Percentiles rank a stretch among this genome's conserved stretches.
These are phyloP conservation scores for Danionella dracula DNA, from an alignment of 2,797 vertebrate genomes.

Conservation along the genomic window DNA sequence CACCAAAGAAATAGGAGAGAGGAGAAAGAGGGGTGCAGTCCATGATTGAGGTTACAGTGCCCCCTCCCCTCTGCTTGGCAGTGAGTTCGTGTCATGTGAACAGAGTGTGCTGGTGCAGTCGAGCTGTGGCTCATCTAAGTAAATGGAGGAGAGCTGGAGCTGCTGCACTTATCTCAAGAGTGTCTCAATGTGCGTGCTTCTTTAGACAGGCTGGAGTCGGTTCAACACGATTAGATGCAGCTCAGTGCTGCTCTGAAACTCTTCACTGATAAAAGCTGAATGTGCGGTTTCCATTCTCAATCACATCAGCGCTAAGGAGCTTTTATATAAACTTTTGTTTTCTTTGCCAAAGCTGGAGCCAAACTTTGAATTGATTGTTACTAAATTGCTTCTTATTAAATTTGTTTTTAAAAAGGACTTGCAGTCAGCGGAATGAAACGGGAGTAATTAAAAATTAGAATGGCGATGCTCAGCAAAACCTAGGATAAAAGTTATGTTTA, in stretches of 20 bases:
- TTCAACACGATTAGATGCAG: slow-evolving; percentile 34
- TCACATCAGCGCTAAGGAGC: neutral
- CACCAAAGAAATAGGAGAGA: neutral
- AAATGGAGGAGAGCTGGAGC: slow-evolving; percentile 34
- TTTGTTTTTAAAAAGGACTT: neutral
- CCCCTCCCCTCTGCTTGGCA: slow-evolving; percentile 45
- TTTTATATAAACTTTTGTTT: neutral
- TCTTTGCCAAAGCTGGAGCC: neutral
- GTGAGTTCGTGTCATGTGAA: slow-evolving; percentile 60
- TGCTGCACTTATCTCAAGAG: slow-evolving; percentile 38
- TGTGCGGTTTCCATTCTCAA: slow-evolving; percentile 34
- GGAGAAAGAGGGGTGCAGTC: slow-evolving; percentile 42
- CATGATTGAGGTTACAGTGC: slow-evolving; percentile 37
- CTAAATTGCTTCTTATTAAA: neutral
- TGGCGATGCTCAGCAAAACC: no score
- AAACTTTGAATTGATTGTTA: neutral
- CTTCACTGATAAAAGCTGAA: slow-evolving; percentile 42
- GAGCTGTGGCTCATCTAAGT: slow-evolving; percentile 37
- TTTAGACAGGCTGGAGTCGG: slow-evolving; percentile 32
- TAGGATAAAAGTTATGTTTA: no score
- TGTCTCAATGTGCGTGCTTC: slow-evolving; percentile 40
- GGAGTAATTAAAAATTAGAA: no score
- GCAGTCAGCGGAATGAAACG: neutral
- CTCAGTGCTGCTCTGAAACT: slow-evolving; percentile 4
- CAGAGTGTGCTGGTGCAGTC: slow-evolving; percentile 36